Conservation (phyloP, 2,888 invertebrate species). For the Cheiracanthium punctorium region DNA sequence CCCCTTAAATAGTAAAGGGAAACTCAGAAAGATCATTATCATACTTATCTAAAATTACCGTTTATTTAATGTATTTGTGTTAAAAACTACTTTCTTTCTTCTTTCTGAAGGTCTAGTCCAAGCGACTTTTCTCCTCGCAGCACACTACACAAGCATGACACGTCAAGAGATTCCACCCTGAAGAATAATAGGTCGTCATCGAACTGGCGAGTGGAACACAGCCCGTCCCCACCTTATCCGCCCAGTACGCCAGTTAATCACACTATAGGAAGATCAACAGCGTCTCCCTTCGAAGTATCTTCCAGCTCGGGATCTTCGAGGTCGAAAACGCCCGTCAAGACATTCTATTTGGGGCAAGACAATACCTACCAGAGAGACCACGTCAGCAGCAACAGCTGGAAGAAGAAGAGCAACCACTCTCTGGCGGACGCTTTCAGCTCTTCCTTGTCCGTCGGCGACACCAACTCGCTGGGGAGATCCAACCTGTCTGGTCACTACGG, state of each 20-base stretch:
- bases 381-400: conserved; percentile 37
- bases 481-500: conserved; percentile 53
- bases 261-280: conserved; percentile 30
- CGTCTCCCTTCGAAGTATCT: conserved; percentile 60
- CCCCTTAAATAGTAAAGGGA: no score
- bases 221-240: conserved; percentile 57
- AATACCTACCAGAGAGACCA: conserved; percentile 55
- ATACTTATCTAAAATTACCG: no score
- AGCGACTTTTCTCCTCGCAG: conserved; percentile 57
- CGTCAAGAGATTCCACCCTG: conserved; percentile 49
- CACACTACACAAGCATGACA: conserved; percentile 41
- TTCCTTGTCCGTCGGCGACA: conserved; percentile 30
- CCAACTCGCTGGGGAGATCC: conserved; percentile 50
- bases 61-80: no score
- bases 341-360: conserved; percentile 59
- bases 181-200: conserved; percentile 20
- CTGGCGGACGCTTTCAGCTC: conserved; percentile 48
- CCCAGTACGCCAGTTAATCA: conserved; percentile 44
- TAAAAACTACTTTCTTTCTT: background rate
- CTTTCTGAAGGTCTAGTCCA: conserved; percentile 46
- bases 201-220: conserved; percentile 33
- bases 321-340: conserved; percentile 65
- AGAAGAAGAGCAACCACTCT: conserved; percentile 49
- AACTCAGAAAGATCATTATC: no score
- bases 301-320: conserved; percentile 65